phyloP scores from a whole-genome alignment of 2,797 vertebrate genomes.

The Molossus alvarezi region DNA sequence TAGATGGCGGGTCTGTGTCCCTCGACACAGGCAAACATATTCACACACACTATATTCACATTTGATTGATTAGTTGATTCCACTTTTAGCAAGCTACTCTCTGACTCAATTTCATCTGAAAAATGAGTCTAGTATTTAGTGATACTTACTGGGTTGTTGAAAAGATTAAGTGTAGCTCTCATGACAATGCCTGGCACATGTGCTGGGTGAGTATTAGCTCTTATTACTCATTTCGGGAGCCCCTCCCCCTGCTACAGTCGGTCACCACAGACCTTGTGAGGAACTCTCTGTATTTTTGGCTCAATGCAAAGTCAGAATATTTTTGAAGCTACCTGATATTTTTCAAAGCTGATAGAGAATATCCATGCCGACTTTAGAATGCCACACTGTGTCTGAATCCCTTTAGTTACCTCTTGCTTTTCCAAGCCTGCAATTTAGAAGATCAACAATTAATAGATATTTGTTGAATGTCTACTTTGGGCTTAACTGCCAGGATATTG shows the following conservation, averaged over 20 bases:
- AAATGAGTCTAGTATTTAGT: slow-evolving; percentile 9
- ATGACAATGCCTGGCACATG: not conserved
- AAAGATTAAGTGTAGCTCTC: not conserved
- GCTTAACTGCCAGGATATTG: not conserved
- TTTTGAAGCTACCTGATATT: not conserved
- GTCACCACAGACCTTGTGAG: not conserved
- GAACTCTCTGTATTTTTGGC: not conserved
- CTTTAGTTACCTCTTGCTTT: slow-evolving; percentile 3
- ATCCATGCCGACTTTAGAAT: not conserved
- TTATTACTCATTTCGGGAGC: not conserved
- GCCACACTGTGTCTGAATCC: not conserved
- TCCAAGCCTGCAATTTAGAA: not conserved
- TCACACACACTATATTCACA: not conserved
- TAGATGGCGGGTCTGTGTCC: not conserved
- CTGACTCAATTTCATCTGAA: not conserved
- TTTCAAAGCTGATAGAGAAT: slow-evolving; percentile 43
- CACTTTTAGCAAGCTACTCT: not conserved
- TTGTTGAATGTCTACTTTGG: not conserved
- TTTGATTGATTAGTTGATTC: slow-evolving; percentile 20
- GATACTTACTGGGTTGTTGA: not conserved
- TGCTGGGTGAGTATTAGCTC: not conserved
- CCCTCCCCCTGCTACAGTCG: too few relatives aligned
- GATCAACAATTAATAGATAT: not conserved
- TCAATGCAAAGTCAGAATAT: slow-evolving; percentile 29
- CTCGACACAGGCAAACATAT: not conserved